Conservation (phyloP, 1,140 invertebrate genomes). For the Pissodes strobi region DNA sequence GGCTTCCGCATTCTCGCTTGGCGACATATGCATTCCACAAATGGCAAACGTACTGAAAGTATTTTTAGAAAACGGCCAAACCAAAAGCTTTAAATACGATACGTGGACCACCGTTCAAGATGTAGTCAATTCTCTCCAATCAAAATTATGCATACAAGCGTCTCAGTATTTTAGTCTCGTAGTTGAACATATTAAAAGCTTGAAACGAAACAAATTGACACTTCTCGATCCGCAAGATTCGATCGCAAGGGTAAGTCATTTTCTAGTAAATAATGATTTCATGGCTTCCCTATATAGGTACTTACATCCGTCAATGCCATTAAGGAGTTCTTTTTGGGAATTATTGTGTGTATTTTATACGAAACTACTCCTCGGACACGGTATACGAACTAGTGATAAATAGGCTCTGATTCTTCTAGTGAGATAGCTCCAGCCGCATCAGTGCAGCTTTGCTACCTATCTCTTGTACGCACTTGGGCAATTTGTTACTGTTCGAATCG, state of each 20-base stretch:
- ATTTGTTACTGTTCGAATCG: too few relatives aligned
- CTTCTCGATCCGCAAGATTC: conserved; percentile 82
- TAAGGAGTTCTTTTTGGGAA: too few relatives aligned
- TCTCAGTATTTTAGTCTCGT: conserved; percentile 86
- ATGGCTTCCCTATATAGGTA: too few relatives aligned
- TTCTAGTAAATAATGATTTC: too few relatives aligned
- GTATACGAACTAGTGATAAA: too few relatives aligned
- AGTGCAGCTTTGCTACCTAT: too few relatives aligned
- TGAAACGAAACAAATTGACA: conserved; percentile 81
- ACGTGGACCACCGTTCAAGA: conserved; percentile 85
- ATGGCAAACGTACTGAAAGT: conserved; percentile 93
- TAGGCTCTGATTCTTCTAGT: too few relatives aligned
- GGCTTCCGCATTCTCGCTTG: conserved; percentile 76
- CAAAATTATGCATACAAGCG: conserved; percentile 81
- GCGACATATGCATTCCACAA: conserved; percentile 80
- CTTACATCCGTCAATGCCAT: too few relatives aligned
- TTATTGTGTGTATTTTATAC: too few relatives aligned
- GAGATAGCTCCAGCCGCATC: too few relatives aligned
- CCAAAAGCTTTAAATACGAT: conserved; percentile 96
- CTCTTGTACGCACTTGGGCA: too few relatives aligned
- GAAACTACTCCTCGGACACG: too few relatives aligned
- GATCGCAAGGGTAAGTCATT: conserved; percentile 82
- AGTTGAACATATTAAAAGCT: conserved; percentile 86
- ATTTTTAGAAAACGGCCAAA: conserved; percentile 93
- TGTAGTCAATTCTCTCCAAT: conserved; percentile 81